Conservation (phyloP, 2,797 vertebrate genomes). For the Sebastes taczanowskii region DNA sequence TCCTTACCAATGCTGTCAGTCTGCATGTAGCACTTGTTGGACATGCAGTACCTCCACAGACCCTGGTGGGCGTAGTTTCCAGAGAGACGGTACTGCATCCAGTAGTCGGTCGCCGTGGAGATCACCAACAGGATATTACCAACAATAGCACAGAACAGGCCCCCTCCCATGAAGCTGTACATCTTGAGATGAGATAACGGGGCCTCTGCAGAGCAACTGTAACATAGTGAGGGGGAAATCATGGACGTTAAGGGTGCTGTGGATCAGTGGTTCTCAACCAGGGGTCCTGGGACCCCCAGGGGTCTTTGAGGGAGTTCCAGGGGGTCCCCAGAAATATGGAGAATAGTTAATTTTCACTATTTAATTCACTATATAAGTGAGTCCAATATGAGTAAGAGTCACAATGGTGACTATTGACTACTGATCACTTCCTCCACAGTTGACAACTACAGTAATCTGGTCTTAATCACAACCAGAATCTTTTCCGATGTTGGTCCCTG, state of each 20-base stretch:
- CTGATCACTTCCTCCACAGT: no score
- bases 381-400: no score
- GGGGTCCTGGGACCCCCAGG: no score
- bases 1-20: constrained; percentile 89
- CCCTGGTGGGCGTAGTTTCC: constrained; percentile 91
- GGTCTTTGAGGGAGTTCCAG: no score
- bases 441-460: no score
- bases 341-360: no score
- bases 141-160: constrained; percentile 91
- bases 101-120: constrained; percentile 90
- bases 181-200: constrained; percentile 79
- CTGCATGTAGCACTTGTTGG: constrained; percentile 90
- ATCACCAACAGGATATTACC: constrained; percentile 90
- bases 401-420: no score
- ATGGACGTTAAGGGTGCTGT: not conserved
- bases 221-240: not conserved
- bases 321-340: no score
- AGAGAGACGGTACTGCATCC: constrained; percentile 92
- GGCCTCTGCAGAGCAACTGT: constrained; percentile 56
- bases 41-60: constrained; percentile 91
- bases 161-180: constrained; percentile 93
- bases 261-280: no score
- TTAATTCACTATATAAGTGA: no score
- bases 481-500: no score
- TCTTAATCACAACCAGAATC: no score